These are phyloP conservation scores for Perognathus longimembris DNA, from an alignment of 2,113 vertebrate species.

Conservation along the genomic window DNA sequence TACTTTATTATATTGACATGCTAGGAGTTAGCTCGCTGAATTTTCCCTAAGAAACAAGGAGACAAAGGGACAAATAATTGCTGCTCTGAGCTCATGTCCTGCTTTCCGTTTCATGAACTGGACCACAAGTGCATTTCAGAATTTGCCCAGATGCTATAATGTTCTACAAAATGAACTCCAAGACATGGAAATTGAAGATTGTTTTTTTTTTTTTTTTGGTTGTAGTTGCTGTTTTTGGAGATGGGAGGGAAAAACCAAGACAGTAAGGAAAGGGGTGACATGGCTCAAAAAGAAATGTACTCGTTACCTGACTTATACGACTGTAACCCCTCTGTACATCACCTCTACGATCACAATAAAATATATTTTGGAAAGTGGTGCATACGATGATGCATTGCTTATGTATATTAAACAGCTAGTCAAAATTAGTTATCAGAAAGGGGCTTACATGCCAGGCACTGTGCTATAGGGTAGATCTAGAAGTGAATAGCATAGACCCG, in stretches of 20 bases:
- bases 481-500: not conserved
- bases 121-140: conserved; percentile 39
- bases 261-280: too few relatives aligned
- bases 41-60: conserved; percentile 62
- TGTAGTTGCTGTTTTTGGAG: too few relatives aligned
- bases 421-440: not conserved
- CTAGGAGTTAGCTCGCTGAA: conserved; percentile 58
- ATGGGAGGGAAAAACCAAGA: too few relatives aligned
- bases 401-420: not conserved
- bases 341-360: too few relatives aligned
- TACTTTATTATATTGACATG: conserved; percentile 61
- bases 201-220: too few relatives aligned
- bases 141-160: conserved; percentile 43
- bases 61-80: conserved; percentile 66
- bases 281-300: too few relatives aligned
- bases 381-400: not conserved
- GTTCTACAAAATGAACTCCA: not conserved
- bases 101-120: not conserved
- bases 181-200: too few relatives aligned
- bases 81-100: conserved; percentile 34
- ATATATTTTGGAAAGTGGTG: not conserved
- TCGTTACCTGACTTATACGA: too few relatives aligned
- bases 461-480: not conserved
- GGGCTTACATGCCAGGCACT: not conserved
- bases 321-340: too few relatives aligned